Base-by-base conservation (phyloP, 2,888 invertebrate genomes). In the Alloscopus bannaensis region DNA sequence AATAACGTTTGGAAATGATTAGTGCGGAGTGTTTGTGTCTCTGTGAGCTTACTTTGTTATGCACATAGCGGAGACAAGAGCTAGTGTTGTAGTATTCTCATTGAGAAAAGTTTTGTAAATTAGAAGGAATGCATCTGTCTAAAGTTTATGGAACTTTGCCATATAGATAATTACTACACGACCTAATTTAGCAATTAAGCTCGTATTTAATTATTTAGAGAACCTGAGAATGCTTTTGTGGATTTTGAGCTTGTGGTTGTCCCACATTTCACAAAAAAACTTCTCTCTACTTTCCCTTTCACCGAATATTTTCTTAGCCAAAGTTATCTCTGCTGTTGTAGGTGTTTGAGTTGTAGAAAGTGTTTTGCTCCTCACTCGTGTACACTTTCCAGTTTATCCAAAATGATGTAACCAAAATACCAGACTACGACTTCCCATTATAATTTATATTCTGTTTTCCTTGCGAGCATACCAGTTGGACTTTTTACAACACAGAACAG, bases 151-250 rank as follows among this genome's bases (percentile, higher is more conserved):
- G 57, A 73, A 65, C 73, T 73, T 73, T 73, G 57, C 62, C 73
- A 73, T 73, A 73, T 65, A 73, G 65, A 73, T 73, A 73, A 73
- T 73, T 73, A 65, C 57, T 65, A 57, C 65, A 57, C 65, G 73
- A 65, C 65, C 73, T 73, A 65, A 73, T 73, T 73, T 73, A 73
- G 57, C 65, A 73, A 73, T 73, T 73, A 73, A 73, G 73, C 73
- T 57, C 22, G 73, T 73, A 65, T 73, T 73, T 73, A 73, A 73
- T 73, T 73, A 73, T 65, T 65, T 57, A 73, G 65, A 57, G 57
- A 72, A 72, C 72, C 72, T 72, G 72, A 64, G 64, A 64, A 72
- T 64, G 72, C 72, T 72, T 72, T 72, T 59, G 72, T 42, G 72
- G 55, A 55, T 59, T 64, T 71, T 64, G 29, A 52, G 55, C 29